Evolutionary conservation across 2,888 invertebrate genomes (phyloP).

Genomic region (Cepaea hortensis): DNA sequence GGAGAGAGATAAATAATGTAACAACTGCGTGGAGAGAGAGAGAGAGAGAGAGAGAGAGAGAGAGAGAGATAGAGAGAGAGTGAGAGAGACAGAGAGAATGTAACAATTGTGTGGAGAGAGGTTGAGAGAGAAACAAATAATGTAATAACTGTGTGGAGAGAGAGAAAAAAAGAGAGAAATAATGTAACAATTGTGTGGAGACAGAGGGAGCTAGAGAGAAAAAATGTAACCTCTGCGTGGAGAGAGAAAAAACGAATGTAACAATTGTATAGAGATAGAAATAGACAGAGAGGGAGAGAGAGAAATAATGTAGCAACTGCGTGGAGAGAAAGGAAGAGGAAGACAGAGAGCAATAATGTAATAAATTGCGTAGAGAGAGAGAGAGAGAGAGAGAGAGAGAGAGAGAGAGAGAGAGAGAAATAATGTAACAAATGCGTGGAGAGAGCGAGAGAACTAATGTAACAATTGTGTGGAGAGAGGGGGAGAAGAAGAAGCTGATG

Average conservation of each 20-base stretch:
- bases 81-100: not conserved
- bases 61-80: not conserved
- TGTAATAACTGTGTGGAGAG: not conserved
- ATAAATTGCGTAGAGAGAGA: not conserved
- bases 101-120: too few relatives aligned
- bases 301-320: not conserved
- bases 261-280: not conserved
- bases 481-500: too few relatives aligned
- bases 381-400: not conserved
- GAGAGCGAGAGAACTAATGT: not conserved
- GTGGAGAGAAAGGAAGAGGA: not conserved
- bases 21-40: not conserved
- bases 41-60: not conserved
- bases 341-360: not conserved
- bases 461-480: too few relatives aligned
- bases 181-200: not conserved
- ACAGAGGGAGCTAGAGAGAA: not conserved
- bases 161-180: not conserved
- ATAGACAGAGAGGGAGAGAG: not conserved
- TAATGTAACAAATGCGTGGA: not conserved
- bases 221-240: too few relatives aligned
- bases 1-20: not conserved
- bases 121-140: too few relatives aligned
- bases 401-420: not conserved
- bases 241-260: not conserved